Percentiles rank a stretch among this genome's conserved stretches.
These are phyloP conservation scores for Clamator glandarius DNA, from an alignment of 2,797 vertebrate genomes.

Conservation along the genomic window DNA sequence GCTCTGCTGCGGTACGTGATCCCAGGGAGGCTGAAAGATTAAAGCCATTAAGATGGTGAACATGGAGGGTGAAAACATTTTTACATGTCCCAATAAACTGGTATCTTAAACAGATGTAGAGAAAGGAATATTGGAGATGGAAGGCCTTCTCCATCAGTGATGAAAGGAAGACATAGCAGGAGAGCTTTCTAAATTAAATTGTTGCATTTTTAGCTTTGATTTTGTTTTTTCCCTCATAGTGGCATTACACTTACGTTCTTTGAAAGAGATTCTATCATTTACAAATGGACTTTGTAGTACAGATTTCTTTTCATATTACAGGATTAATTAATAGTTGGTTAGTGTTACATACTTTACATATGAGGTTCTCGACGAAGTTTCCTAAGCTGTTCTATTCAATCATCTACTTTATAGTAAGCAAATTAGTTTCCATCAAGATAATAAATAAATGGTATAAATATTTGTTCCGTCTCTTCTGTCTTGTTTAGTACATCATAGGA, in stretches of 20 bases:
- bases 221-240: neutral
- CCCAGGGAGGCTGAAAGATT: neutral
- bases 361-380: neutral
- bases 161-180: neutral
- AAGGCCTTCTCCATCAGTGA: neutral
- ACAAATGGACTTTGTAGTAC: neutral
- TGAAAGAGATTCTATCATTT: neutral
- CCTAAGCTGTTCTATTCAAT: neutral
- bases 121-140: neutral
- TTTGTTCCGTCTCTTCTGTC: neutral
- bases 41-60: neutral
- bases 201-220: neutral
- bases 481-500: neutral
- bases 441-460: neutral
- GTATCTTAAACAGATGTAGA: neutral
- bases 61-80: neutral
- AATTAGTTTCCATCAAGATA: constrained; percentile 1
- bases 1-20: fast-evolving
- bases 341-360: neutral
- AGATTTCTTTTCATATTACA: neutral
- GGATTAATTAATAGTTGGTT: neutral
- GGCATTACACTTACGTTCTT: neutral
- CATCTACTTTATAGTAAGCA: neutral
- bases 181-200: neutral
- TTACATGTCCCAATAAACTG: neutral